phyloP scores from a whole-genome alignment of 2,888 invertebrate species.

The Osedax fenrisi region DNA sequence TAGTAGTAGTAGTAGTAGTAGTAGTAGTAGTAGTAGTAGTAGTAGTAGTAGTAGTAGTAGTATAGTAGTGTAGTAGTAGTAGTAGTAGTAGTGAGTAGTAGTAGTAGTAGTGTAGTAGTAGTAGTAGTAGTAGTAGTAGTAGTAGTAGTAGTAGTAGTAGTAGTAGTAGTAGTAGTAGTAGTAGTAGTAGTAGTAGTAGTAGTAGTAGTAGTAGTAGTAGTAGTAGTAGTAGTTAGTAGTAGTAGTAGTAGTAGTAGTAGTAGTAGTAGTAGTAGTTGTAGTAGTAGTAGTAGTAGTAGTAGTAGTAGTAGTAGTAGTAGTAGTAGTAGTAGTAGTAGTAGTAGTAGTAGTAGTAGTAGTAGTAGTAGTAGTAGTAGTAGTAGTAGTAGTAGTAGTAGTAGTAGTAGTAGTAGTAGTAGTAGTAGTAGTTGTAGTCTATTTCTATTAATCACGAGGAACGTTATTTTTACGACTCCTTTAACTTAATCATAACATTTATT shows the following conservation, averaged over 20 bases:
- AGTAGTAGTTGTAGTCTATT: neutral
- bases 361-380: neutral
- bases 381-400: neutral
- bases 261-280: neutral
- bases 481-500: too few species aligned
- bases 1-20: conserved; percentile 8
- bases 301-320: neutral
- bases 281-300: neutral
- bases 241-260: neutral
- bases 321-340: neutral
- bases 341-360: neutral
- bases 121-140: conserved; percentile 1
- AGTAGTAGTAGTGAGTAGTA: neutral
- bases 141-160: neutral
- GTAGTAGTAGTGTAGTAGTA: neutral
- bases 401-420: neutral
- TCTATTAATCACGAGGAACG: too few species aligned
- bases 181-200: conserved; percentile 11
- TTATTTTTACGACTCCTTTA: too few species aligned
- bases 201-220: neutral
- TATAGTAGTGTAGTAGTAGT: neutral
- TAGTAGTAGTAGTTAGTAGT: neutral
- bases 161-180: neutral
- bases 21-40: neutral
- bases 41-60: neutral